phyloP scores from a whole-genome alignment of 2,113 vertebrate genomes.

The Anguilla rostrata region DNA sequence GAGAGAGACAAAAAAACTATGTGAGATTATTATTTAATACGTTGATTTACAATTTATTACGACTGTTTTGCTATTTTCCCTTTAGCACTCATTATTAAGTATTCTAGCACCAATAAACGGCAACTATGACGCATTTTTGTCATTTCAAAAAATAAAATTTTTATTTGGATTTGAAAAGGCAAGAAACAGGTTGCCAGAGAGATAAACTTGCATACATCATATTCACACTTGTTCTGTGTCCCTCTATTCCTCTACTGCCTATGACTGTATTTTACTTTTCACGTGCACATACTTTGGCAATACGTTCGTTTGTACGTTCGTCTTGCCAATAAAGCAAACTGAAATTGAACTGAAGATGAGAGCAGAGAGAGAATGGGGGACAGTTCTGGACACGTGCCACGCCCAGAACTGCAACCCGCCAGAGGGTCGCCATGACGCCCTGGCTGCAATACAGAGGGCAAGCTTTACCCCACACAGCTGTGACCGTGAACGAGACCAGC shows the following conservation, averaged over 20 bases:
- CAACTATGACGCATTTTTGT: neutral
- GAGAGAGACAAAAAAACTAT: neutral
- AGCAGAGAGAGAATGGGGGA: neutral
- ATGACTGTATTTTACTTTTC: neutral
- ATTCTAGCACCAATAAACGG: neutral
- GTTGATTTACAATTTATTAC: neutral
- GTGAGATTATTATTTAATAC: neutral
- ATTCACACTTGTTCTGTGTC: neutral
- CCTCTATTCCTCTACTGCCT: neutral
- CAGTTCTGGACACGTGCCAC: neutral
- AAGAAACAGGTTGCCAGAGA: neutral
- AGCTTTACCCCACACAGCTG: neutral
- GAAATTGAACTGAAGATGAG: neutral
- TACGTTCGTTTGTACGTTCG: no score
- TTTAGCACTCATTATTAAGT: neutral
- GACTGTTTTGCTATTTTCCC: no score
- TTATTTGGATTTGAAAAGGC: neutral
- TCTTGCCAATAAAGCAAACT: neutral
- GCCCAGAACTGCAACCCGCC: neutral
- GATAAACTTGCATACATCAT: neutral
- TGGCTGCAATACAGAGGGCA: neutral
- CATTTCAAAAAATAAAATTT: neutral
- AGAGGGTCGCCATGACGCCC: neutral
- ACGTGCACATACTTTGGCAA: no score
- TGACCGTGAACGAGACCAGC: no score